phyloP scores from a whole-genome alignment of 2,888 invertebrate species.

The Dasypogon diadema region DNA sequence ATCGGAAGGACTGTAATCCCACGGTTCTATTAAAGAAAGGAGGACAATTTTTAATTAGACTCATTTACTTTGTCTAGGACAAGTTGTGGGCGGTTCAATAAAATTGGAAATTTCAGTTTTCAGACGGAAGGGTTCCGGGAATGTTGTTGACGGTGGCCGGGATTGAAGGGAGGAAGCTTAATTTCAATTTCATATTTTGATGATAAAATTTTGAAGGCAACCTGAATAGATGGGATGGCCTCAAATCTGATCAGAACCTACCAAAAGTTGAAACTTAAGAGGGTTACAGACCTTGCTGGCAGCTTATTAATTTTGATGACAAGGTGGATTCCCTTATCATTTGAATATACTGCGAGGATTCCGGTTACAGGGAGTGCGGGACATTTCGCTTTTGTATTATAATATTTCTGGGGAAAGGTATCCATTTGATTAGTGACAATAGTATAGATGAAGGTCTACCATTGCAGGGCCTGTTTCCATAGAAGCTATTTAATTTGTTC shows the following conservation, averaged over 20 bases:
- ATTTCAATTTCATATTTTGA: slow-evolving; percentile 34
- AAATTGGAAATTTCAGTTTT: slow-evolving; percentile 7
- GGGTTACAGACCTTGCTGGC: background rate
- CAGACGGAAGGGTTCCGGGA: background rate
- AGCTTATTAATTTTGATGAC: slow-evolving; percentile 1
- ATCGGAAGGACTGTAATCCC: background rate
- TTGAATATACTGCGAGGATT: too few species aligned
- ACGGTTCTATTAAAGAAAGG: background rate
- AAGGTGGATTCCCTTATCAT: background rate
- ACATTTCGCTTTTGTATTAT: too few species aligned
- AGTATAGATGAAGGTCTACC: too few species aligned
- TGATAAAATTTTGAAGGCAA: background rate
- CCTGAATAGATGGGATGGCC: background rate
- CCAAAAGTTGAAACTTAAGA: background rate
- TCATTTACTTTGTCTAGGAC: slow-evolving; percentile 9
- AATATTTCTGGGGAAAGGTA: too few species aligned
- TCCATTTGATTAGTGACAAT: too few species aligned
- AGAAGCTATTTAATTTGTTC: too few species aligned
- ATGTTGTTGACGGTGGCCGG: background rate
- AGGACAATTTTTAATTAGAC: slow-evolving; percentile 29
- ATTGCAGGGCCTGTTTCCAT: too few species aligned
- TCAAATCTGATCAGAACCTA: background rate
- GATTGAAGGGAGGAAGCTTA: slow-evolving; percentile 9
- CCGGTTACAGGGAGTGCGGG: too few species aligned
- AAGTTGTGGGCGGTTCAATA: slow-evolving; percentile 8